Conservation (phyloP, 2,797 vertebrate genomes). For the Dipus sagitta region DNA sequence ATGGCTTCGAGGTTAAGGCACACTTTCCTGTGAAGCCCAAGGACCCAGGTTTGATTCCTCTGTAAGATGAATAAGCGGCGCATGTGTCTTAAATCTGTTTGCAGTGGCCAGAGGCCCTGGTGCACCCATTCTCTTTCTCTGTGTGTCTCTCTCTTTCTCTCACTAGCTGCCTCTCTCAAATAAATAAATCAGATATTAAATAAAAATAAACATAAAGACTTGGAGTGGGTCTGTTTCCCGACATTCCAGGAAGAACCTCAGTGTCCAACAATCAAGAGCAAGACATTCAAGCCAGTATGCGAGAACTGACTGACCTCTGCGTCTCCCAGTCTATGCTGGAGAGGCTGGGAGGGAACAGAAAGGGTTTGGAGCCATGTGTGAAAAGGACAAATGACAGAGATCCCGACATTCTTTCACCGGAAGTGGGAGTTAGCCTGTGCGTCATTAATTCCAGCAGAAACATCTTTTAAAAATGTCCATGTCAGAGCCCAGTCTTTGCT, state of each 20-base stretch:
- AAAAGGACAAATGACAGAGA: not conserved
- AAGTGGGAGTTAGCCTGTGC: accelerated
- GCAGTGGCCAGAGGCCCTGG: too few species aligned
- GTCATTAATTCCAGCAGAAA: not conserved
- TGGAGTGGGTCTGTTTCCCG: not conserved
- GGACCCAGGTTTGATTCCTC: too few species aligned
- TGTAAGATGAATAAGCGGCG: too few species aligned
- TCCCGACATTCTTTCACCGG: not conserved
- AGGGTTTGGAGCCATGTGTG: accelerated
- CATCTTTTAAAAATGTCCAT: not conserved
- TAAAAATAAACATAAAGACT: not conserved
- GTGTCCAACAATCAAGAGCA: not conserved
- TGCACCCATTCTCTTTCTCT: too few species aligned
- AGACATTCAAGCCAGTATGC: too few species aligned
- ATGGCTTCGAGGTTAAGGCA: too few species aligned
- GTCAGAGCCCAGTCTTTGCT: not conserved
- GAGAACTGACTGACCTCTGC: too few species aligned
- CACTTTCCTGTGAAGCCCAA: too few species aligned
- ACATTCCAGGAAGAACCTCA: not conserved
- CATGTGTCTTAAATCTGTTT: too few species aligned
- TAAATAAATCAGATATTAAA: too few species aligned
- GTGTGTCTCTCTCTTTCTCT: too few species aligned
- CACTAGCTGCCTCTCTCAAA: too few species aligned
- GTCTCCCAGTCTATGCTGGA: not conserved
- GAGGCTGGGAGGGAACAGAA: not conserved